phyloP scores from a whole-genome alignment of 2,797 vertebrate genomes.

The Peromyscus aztecus region DNA sequence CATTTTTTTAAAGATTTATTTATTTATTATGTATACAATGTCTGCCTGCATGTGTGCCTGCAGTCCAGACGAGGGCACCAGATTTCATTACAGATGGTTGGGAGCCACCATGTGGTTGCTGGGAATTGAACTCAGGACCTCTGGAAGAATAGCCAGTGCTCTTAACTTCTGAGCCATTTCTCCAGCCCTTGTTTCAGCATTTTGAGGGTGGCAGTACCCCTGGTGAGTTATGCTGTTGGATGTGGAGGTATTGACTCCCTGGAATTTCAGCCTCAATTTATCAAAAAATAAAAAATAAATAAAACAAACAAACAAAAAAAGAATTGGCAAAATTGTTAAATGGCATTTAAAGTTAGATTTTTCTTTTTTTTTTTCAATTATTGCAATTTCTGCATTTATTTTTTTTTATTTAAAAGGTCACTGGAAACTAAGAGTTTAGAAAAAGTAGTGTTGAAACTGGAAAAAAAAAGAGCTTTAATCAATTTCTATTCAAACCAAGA shows the following conservation, averaged over 20 bases:
- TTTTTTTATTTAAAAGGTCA: conserved; percentile 87
- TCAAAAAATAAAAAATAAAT: not conserved
- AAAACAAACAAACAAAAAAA: not conserved
- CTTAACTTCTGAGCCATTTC: no score
- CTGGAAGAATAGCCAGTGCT: no score
- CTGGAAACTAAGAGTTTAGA: conserved; percentile 86
- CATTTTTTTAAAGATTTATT: not conserved
- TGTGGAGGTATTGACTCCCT: not conserved
- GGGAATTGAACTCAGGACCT: no score
- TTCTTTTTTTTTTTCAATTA: conserved; percentile 51
- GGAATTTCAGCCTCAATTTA: not conserved
- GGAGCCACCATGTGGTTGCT: no score
- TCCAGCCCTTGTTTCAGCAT: not conserved
- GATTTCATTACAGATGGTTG: no score
- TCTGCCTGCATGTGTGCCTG: no score
- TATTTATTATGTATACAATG: no score
- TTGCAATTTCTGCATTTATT: conserved; percentile 30
- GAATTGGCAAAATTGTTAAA: not conserved
- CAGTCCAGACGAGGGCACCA: no score
- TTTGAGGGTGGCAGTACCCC: not conserved
- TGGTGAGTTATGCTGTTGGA: not conserved
- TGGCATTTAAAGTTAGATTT: conserved; percentile 65
- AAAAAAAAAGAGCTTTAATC: conserved; percentile 84
- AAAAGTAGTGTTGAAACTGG: conserved; percentile 86
- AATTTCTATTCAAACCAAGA: conserved; percentile 86